Conservation (phyloP, 2,797 vertebrate species). For the Ibycter americanus region DNA sequence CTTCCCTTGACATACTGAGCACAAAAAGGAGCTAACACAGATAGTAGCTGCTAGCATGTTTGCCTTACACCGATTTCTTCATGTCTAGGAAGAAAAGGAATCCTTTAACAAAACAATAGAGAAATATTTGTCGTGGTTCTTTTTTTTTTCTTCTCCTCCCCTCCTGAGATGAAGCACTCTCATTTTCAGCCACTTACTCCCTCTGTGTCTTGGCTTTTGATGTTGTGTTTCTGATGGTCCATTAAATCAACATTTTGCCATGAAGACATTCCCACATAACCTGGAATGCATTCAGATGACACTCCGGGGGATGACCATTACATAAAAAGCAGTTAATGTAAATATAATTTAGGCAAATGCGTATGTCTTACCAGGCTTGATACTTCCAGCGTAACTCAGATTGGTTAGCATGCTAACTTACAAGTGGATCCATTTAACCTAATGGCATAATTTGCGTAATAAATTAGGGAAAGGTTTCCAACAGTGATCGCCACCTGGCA, state of each 20-base stretch:
- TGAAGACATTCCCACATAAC: not conserved
- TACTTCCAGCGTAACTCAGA: not conserved
- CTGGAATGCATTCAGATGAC: not conserved
- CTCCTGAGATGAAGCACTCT: not conserved
- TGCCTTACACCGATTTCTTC: not conserved
- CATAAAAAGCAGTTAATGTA: not conserved
- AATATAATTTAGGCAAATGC: not conserved
- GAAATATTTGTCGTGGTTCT: not conserved
- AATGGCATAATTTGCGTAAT: not conserved
- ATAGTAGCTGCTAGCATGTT: not conserved
- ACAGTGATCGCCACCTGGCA: not conserved
- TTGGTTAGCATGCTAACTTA: not conserved
- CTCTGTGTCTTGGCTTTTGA: not conserved
- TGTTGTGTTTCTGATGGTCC: not conserved
- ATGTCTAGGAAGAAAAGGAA: conserved; percentile 35
- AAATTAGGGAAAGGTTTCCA: not conserved
- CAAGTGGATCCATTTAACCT: not conserved
- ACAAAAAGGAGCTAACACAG: not conserved
- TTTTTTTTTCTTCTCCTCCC: not conserved
- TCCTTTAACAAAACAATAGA: not conserved
- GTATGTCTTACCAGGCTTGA: not conserved
- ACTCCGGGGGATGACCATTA: not conserved
- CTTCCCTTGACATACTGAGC: conserved; percentile 5
- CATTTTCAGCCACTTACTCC: not conserved
- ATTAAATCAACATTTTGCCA: not conserved